Base-by-base conservation (phyloP, 2,888 invertebrate species). In the Deladenus siricidicola region DNA sequence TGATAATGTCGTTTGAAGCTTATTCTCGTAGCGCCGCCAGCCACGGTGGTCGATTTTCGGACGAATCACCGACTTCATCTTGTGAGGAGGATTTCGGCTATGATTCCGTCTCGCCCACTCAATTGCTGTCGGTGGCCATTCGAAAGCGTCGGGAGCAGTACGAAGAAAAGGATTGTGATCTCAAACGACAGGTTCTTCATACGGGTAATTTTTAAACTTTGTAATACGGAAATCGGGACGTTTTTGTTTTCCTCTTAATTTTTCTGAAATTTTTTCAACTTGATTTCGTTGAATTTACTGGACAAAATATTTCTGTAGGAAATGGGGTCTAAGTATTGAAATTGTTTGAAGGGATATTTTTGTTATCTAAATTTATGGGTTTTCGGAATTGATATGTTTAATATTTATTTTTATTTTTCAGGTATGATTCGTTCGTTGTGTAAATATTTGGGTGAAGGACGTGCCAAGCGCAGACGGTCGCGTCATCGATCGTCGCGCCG, bases 381-480 rank as follows among this genome's bases (percentile, higher is more conserved):
- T 34, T 34, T 47, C n/a, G 8, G 6, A 21, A 47, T 47, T 10
- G 47, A 21, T 47, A 47, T 26, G 6, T 47, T 47, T 47, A 47
- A 47, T 6, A 23, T 17, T n/a, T 42, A 42, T 17, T 17, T 42
- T 42, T 42, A 23, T 47, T 10, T 47, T 47, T 47, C n/a, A 47
- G 47, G 21, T 34, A 53, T 53, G 53, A 53, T 53, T 6, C 39
- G 23, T 6, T 21, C 39, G 8, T 39, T 53, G 48, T 60, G 60
- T 43, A 60, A 60, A 43, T 59, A 28, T 28, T 43, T 60, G 17
- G 60, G 60, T 24, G 60, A 60, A 29, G 58, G 60, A 24, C 56
- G 60, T 19, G 60, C 60, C 23, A 39, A 43, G 26, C 49, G 28
- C 17, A 24, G 58, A 21, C 56, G 58, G 21, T 34, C 29, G n/a